Percentiles rank a stretch among this genome's conserved stretches.
These are phyloP conservation scores for Eupeodes latifasciatus DNA, from an alignment of 2,888 invertebrate species.

Conservation along the genomic window DNA sequence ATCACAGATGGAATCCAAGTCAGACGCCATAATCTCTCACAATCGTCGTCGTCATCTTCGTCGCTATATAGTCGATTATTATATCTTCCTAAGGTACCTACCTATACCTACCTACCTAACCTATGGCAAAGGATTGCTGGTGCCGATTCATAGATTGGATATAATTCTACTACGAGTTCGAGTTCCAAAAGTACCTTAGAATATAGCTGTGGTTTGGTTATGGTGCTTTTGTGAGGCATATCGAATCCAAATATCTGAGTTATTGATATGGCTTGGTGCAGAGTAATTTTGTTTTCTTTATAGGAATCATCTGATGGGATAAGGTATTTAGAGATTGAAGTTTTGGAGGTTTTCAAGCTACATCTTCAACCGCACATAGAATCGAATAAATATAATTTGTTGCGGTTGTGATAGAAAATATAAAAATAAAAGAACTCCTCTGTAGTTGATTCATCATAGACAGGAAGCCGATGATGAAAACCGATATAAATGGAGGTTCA, in stretches of 20 bases:
- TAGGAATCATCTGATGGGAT: neutral
- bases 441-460: slow-evolving; percentile 39
- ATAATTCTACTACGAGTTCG: no score
- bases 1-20: slow-evolving; percentile 47
- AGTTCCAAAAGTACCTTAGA: no score
- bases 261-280: slow-evolving; percentile 71
- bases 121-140: slow-evolving; percentile 42
- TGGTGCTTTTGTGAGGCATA: slow-evolving; percentile 49
- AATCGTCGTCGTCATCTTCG: slow-evolving; percentile 39
- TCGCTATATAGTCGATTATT: slow-evolving; percentile 9
- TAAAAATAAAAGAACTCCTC: slow-evolving; percentile 30
- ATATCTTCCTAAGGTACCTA: slow-evolving; percentile 12
- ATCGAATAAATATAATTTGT: slow-evolving; percentile 51
- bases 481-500: slow-evolving; percentile 61
- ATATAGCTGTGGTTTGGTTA: slow-evolving; percentile 5
- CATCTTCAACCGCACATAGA: slow-evolving; percentile 1
- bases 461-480: slow-evolving; percentile 72
- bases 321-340: slow-evolving; percentile 46
- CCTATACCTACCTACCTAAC: neutral
- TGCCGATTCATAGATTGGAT: no score
- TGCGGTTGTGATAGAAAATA: slow-evolving; percentile 49
- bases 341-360: slow-evolving; percentile 4
- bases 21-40: slow-evolving; percentile 75
- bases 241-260: slow-evolving; percentile 73
- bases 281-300: slow-evolving; percentile 37